phyloP scores from a whole-genome alignment of 2,113 vertebrate species.

The Motacilla alba region DNA sequence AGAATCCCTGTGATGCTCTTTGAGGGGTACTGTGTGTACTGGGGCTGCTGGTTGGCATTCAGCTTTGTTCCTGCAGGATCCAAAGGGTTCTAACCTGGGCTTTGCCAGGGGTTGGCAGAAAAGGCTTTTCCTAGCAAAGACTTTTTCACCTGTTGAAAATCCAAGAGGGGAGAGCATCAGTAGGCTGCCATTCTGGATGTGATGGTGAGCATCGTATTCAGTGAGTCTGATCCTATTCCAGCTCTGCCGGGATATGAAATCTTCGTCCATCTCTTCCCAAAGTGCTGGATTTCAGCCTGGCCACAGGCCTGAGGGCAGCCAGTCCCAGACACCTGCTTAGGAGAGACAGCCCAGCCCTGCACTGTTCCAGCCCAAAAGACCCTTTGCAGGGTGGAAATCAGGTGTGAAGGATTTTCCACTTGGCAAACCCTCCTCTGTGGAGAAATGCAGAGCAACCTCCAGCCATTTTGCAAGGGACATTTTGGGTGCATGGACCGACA shows the following conservation, averaged over 20 bases:
- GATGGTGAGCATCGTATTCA: background rate
- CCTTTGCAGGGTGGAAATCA: background rate
- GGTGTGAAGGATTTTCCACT: background rate
- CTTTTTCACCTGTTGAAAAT: slow-evolving; percentile 29
- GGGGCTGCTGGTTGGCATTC: background rate
- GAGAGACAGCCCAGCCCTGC: accelerated
- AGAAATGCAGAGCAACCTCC: background rate
- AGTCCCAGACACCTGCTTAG: background rate
- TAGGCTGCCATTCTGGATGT: accelerated
- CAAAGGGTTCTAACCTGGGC: background rate
- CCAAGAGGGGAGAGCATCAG: background rate
- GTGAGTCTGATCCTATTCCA: background rate
- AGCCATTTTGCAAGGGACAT: background rate
- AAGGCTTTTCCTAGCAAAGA: background rate
- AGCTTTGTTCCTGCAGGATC: accelerated
- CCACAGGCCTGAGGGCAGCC: background rate
- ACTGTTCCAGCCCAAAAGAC: background rate
- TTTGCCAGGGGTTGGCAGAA: background rate
- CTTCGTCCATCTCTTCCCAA: background rate
- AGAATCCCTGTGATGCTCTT: background rate
- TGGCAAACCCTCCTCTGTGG: background rate
- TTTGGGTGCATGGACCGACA: accelerated
- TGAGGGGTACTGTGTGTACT: background rate
- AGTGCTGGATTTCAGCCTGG: background rate
- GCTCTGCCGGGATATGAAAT: background rate